phyloP scores from a whole-genome alignment of 2,888 invertebrate genomes.

The Drosophila kokeensis region DNA sequence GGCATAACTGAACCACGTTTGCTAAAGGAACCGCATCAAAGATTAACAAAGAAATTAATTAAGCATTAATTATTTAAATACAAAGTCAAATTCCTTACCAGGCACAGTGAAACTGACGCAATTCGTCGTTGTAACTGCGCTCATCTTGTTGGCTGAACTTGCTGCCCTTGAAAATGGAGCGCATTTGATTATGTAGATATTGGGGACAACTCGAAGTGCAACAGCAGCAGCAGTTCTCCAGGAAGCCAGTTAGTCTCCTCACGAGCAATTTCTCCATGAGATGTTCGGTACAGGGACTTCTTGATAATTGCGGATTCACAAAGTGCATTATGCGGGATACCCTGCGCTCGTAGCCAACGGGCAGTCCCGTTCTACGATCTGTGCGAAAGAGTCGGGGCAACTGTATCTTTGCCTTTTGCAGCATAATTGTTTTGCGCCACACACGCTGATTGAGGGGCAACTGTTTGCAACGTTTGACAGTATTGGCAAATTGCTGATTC shows the following conservation, averaged over 20 bases:
- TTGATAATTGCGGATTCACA: conserved; percentile 57
- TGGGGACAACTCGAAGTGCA: not conserved
- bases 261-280: conserved; percentile 36
- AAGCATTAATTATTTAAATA: not conserved
- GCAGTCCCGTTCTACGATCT: conserved; percentile 58
- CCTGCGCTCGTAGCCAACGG: conserved; percentile 63
- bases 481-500: not conserved
- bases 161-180: conserved; percentile 5
- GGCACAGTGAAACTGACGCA: conserved; percentile 53
- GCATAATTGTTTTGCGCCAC: conserved; percentile 55
- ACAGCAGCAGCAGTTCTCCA: conserved; percentile 1
- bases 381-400: conserved; percentile 56
- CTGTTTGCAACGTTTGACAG: not conserved
- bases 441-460: conserved; percentile 12
- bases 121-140: conserved; percentile 1
- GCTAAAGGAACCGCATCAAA: conserved; percentile 22
- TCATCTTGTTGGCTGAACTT: not conserved
- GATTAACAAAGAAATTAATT: not conserved
- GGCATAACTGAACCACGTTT: conserved; percentile 44
- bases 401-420: conserved; percentile 28
- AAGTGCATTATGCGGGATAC: conserved; percentile 63
- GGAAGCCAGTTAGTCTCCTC: conserved; percentile 17
- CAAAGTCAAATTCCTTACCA: conserved; percentile 44
- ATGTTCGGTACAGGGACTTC: conserved; percentile 27
- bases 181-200: conserved; percentile 8